Base-by-base conservation (phyloP, 2,888 invertebrate genomes). In the Pollenia angustigena region DNA sequence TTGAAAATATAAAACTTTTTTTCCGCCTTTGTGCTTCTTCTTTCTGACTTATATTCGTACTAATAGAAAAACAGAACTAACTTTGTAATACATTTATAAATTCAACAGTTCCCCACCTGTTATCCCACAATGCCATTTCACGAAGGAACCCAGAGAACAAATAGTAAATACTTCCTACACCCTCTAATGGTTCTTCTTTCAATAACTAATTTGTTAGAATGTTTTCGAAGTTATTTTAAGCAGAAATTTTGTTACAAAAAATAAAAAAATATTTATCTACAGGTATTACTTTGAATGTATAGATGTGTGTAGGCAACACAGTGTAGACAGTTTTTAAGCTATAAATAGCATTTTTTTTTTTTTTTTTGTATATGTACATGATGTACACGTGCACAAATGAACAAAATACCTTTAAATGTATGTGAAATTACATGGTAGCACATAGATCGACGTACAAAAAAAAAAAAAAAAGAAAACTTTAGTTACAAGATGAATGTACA, bases 121-220 rank as follows among this genome's bases (percentile, higher is more conserved):
- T 11, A 16, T 44, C 11, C 12, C 3, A 6, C 11, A 7, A 11
- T 46, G 16, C 16, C 23, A 8, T 44, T 11, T n/a, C 40, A 69
- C 40, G 40, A 4, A 12, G 14, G 0, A 9, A 50, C 12, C 18
- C 8, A 48, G 14, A 50, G n/a, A 46, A 50, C 14, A 10, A 52
- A 62, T 9, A 10, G 18, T 12, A 11, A 18, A 10, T 12, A 42
- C 12, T 32, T 32, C 32, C 32, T 32, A 32, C 32, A 6, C 71
- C 44, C 42, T 54, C 54, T 54, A 56, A 71, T 71, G 52, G 46
- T 23, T 66, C 23, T 8, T 71, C 40, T 71, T 71, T 42, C 69
- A 71, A 71, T 71, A 71, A 71, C 52, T 71, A 71, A 71, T 71
- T 71, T 54, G 14, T 56, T 71, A 54, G 54, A 71, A 71, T 71